These are phyloP conservation scores for Timandra comae DNA, from an alignment of 2,888 invertebrate species.

Conservation along the genomic window DNA sequence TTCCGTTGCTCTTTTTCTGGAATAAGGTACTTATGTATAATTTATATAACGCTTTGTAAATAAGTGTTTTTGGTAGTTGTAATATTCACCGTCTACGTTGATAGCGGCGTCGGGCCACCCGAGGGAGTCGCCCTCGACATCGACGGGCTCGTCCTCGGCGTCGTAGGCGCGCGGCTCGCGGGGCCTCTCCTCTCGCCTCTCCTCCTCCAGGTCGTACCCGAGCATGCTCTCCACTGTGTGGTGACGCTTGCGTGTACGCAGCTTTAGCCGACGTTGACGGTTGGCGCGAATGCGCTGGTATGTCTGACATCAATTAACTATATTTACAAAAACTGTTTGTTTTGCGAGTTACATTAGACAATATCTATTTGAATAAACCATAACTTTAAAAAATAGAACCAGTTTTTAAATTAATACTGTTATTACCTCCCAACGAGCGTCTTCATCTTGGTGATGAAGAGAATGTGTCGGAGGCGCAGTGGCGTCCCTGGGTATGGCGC, in stretches of 20 bases:
- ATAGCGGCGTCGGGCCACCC: slow-evolving; percentile 69
- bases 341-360: too few species aligned
- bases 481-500: slow-evolving; percentile 61
- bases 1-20: slow-evolving; percentile 61
- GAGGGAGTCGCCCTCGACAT: slow-evolving; percentile 70
- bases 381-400: too few species aligned
- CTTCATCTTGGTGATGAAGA: slow-evolving; percentile 68
- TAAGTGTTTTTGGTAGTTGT: too few species aligned
- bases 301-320: slow-evolving; percentile 46
- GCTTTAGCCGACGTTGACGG: slow-evolving; percentile 66
- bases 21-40: slow-evolving; percentile 3
- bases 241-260: slow-evolving; percentile 72
- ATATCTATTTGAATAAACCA: too few species aligned
- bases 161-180: slow-evolving; percentile 55
- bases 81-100: slow-evolving; percentile 60
- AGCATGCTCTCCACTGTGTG: slow-evolving; percentile 75
- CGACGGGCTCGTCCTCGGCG: slow-evolving; percentile 70
- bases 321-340: too few species aligned
- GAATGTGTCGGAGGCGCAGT: slow-evolving; percentile 51
- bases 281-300: slow-evolving; percentile 72
- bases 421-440: slow-evolving; percentile 70
- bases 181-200: slow-evolving; percentile 62
- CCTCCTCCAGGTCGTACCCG: slow-evolving; percentile 68
- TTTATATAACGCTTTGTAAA: too few species aligned
- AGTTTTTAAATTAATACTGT: not conserved